Percentiles rank a stretch among this genome's conserved stretches.
These are phyloP conservation scores for Anas acuta DNA, from an alignment of 2,797 vertebrate genomes.

Conservation along the genomic window DNA sequence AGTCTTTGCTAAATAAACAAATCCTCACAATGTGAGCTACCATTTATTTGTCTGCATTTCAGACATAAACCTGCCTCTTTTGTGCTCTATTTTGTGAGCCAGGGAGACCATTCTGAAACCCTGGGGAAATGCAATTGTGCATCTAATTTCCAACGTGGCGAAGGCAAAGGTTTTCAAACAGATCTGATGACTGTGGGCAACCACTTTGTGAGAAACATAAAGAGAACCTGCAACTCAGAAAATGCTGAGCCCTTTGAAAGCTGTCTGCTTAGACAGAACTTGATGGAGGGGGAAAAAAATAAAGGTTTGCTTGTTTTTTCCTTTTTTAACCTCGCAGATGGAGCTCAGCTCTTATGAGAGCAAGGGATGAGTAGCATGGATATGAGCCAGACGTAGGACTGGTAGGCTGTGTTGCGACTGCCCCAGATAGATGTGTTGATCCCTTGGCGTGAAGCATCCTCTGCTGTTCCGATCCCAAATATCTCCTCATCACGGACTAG, in stretches of 20 bases:
- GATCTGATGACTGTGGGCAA: conserved; percentile 17
- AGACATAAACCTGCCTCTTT: conserved; percentile 17
- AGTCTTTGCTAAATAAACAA: conserved; percentile 34
- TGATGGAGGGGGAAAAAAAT: not conserved
- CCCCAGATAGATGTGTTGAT: conserved; percentile 68
- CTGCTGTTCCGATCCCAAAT: conserved; percentile 38
- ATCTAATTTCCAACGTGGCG: not conserved
- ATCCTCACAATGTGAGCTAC: not conserved
- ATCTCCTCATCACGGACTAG: conserved; percentile 27
- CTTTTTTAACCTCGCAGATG: conserved; percentile 57
- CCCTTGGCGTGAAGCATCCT: conserved; percentile 33
- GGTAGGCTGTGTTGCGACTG: conserved; percentile 64
- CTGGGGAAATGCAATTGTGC: not conserved
- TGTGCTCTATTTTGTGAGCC: not conserved
- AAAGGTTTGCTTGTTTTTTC: not conserved
- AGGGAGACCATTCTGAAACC: not conserved
- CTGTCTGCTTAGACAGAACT: conserved; percentile 10
- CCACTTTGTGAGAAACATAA: conserved; percentile 1
- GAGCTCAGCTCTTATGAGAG: not conserved
- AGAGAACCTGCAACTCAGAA: conserved; percentile 15
- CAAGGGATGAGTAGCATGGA: not conserved
- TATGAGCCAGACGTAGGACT: conserved; percentile 49
- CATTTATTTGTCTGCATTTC: conserved; percentile 13
- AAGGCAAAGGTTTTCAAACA: conserved; percentile 32
- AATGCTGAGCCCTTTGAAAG: conserved; percentile 50